Base-by-base conservation (phyloP, 2,797 vertebrate species). In the Morelia viridis region DNA sequence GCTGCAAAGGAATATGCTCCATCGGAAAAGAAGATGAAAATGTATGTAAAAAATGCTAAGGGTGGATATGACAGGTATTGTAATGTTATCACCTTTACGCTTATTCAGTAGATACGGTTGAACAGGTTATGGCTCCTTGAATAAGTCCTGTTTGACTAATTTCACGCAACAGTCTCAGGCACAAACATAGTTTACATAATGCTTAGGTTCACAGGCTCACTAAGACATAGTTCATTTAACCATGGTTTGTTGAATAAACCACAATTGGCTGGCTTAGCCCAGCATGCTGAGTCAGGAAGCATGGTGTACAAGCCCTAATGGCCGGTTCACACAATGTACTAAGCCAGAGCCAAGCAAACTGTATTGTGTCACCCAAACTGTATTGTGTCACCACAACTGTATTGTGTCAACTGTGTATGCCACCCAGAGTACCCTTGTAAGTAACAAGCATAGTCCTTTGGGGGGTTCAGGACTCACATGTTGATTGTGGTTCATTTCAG, bases 21-120 rank as follows among this genome's bases (percentile, higher is more conserved):
- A 91, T 87, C 65, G 4, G 95, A 93, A 92, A 98, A 96, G 94
- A 98, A 94, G 90, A 94, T 90, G 92, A 96, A 96, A 93, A 28
- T 94, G 58, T 88, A 56, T 35, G 31, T 1, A 6, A 96, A 41
- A 89, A 71, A 2, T 83, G 95, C 83, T 5, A 53, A 85, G 56
- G 88, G 87, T 57, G 90, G 94, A 91, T 60, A 56, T 89, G 94
- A 85, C 87, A 95, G 98, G 98, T 98, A 98, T 97, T 41, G 1
- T 91, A 10, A n/a, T 84, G 11, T 58, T 90, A 1, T 90, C 35
- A 26, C 3, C 56, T 24, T 17, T 89, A 2, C 7, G 19, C 86
- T 76, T 80, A 62, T 90, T 76, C 4, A 1, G 11, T 15, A 6
- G n/a, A 2, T 62, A 50, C 1, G 28, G 15, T 9, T 46, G 41